Evolutionary conservation across 1,140 invertebrate species (phyloP), one percentile per base, ranked within the genome.

Genomic region (Pseudomyrmex flavicornis): DNA sequence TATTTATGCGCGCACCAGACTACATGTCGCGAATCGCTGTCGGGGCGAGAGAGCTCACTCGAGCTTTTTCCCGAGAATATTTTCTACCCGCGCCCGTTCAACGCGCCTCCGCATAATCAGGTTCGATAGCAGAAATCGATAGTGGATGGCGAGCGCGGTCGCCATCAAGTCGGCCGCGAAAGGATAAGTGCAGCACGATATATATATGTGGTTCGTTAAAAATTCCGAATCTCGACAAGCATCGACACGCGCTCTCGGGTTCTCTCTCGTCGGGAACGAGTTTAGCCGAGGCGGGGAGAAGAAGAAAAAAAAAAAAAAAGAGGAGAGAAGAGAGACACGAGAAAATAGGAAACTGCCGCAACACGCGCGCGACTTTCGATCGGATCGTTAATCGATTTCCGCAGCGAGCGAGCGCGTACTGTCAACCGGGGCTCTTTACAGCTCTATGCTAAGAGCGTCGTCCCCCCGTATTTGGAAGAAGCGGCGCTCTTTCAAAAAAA

Each of bases 121-220:
- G 54, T 44, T 70, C 66, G 66, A 80, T 80, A 70, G 65, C 52
- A 79, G 76, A 79, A 79, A 79, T 79, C 76, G 65, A 79, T 79
- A 79, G 76, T 70, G 54, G 66, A 66, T 79, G 35, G 52, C 75
- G 65, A 69, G 75, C 54, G 54, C 35, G 35, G 35, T 5, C 35
- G 66, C 44, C 76, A 72, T 80, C 76, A 80, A 80, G 66, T 12
- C 66, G 54, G 58, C 15, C 54, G 54, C 66, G 54, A 72, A 72
- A 44, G 65, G 44, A 52, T 69, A 79, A 69, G 52, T 46, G 10
- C 52, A 10, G 76, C 76, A 26, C 35, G 65, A 22, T 22, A 35
- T 35, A 35, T 70, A 79, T 58, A 69, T 70, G 76, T n/a, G 44
- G 10, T 20, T 70, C 56, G 44, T 35, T 80, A 80, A 80, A 80